Evolutionary conservation across 2,797 vertebrate genomes (phyloP).

Genomic region (Epinephelus awoara): DNA sequence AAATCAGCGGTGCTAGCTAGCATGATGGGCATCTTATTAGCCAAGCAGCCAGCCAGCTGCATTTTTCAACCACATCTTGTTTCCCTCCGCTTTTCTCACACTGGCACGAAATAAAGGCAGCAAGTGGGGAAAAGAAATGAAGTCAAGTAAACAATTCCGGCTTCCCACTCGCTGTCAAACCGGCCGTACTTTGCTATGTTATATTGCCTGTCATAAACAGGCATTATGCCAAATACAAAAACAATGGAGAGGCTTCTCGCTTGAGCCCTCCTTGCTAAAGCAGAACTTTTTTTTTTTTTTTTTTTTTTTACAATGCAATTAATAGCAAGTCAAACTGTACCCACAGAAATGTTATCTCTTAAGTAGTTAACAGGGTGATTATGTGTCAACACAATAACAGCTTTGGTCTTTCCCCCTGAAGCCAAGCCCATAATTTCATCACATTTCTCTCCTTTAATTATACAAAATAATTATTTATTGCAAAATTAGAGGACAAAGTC

Average conservation of each 20-base stretch:
- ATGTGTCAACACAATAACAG: conserved; percentile 66
- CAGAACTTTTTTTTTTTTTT: conserved; percentile 73
- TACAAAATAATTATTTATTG: conserved; percentile 73
- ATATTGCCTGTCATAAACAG: conserved; percentile 87
- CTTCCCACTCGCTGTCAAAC: conserved; percentile 88
- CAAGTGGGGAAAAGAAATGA: conserved; percentile 85
- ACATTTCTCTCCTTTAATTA: conserved; percentile 72
- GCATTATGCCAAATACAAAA: conserved; percentile 86
- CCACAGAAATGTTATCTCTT: conserved; percentile 57
- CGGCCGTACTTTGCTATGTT: conserved; percentile 82
- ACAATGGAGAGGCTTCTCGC: conserved; percentile 80
- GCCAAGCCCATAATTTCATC: conserved; percentile 65
- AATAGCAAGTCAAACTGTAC: conserved; percentile 70
- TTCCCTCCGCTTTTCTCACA: conserved; percentile 84
- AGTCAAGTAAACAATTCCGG: conserved; percentile 90
- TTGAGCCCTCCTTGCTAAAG: conserved; percentile 68
- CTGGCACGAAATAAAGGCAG: conserved; percentile 86
- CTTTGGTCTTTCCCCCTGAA: conserved; percentile 66
- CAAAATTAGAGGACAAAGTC: conserved; percentile 75
- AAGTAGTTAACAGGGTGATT: conserved; percentile 65
- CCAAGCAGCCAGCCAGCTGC: conserved; percentile 87
- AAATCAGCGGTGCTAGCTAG: conserved; percentile 90
- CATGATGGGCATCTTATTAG: conserved; percentile 96
- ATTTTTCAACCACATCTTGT: conserved; percentile 88
- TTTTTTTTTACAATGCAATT: conserved; percentile 76